Conservation (phyloP, 2,113 vertebrate genomes). For the Megalops atlanticus region DNA sequence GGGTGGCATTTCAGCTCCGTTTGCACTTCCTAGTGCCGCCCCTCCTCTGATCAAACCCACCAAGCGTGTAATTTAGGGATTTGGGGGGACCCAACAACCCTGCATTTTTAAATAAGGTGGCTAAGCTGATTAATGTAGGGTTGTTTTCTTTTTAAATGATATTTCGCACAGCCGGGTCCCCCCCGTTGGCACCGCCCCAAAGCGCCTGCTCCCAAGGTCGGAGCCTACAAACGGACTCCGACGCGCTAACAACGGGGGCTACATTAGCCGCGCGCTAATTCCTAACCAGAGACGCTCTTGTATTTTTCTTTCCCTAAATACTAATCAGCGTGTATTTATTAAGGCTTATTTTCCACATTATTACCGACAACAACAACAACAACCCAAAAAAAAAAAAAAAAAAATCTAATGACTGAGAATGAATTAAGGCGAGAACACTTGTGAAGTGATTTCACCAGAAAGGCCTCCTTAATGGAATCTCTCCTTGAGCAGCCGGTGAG, state of each 20-base stretch:
- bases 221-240: not conserved
- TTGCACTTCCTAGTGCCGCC: not conserved
- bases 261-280: not conserved
- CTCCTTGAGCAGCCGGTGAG: not conserved
- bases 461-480: not conserved
- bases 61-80: not conserved
- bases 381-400: not conserved
- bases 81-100: not conserved
- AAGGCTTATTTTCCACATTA: not conserved
- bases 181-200: not conserved
- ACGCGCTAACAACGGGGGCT: not conserved
- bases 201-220: not conserved
- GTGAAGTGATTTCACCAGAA: not conserved
- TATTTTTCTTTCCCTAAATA: conserved; percentile 5
- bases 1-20: not conserved
- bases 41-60: not conserved
- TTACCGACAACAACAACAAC: too few relatives aligned
- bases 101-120: not conserved
- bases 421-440: not conserved
- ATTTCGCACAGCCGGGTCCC: not conserved
- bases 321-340: not conserved
- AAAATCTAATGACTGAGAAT: not conserved
- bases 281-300: not conserved
- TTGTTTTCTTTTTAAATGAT: conserved; percentile 19
- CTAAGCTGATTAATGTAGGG: conserved; percentile 21